Percentiles rank a stretch among this genome's conserved stretches.
These are phyloP conservation scores for Andricus grossulariae DNA, from an alignment of 1,140 invertebrate genomes.

Conservation along the genomic window DNA sequence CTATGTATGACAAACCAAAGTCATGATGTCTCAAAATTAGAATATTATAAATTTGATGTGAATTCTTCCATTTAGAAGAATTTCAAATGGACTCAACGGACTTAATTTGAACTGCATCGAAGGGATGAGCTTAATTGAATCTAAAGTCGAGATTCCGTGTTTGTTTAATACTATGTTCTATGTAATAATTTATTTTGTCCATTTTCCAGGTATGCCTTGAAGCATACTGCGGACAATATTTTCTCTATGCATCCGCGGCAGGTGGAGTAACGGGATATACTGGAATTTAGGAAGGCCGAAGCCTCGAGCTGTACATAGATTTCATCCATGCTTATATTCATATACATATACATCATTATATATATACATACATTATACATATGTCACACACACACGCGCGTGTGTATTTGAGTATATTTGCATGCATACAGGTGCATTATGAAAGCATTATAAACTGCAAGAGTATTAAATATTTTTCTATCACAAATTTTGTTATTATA, in stretches of 20 bases:
- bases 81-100: neutral
- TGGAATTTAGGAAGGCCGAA: slow-evolving; percentile 63
- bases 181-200: slow-evolving; percentile 13
- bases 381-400: no score
- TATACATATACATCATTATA: slow-evolving; percentile 8
- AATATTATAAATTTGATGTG: no score
- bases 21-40: neutral
- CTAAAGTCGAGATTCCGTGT: neutral
- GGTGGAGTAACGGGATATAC: slow-evolving; percentile 63
- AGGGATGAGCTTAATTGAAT: slow-evolving; percentile 23
- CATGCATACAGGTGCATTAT: no score
- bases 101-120: neutral
- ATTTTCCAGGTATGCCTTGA: slow-evolving; percentile 32
- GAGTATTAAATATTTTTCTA: no score
- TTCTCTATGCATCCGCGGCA: slow-evolving; percentile 43
- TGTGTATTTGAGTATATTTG: no score
- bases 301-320: slow-evolving; percentile 41
- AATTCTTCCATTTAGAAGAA: no score
- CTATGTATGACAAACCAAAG: neutral
- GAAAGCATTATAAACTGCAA: no score
- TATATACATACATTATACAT: neutral
- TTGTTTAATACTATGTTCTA: slow-evolving; percentile 17
- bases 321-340: slow-evolving; percentile 7
- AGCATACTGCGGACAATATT: slow-evolving; percentile 48
- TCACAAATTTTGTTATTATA: no score